phyloP scores from a whole-genome alignment of 2,113 vertebrate genomes.

The Notothenia rossii region DNA sequence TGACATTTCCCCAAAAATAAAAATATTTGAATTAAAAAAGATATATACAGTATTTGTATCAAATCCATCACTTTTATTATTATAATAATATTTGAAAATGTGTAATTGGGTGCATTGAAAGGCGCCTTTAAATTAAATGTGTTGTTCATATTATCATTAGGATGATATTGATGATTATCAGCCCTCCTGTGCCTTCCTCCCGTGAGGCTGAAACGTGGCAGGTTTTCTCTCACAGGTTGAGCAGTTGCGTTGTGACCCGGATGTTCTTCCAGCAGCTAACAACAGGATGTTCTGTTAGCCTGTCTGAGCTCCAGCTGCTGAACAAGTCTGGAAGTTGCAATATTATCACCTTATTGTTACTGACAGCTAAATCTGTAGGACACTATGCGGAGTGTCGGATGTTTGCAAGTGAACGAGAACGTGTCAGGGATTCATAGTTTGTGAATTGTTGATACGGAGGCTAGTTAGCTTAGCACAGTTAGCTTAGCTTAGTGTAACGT shows the following conservation, averaged over 20 bases:
- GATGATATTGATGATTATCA: too few relatives aligned
- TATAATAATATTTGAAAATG: too few relatives aligned
- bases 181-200: too few relatives aligned
- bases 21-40: too few relatives aligned
- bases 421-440: not conserved
- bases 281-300: slow-evolving; percentile 39
- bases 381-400: not conserved
- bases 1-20: too few relatives aligned
- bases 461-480: slow-evolving; percentile 76
- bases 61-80: too few relatives aligned
- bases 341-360: not conserved
- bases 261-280: slow-evolving; percentile 47
- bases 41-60: too few relatives aligned
- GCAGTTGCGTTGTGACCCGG: slow-evolving; percentile 47
- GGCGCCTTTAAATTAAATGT: too few relatives aligned
- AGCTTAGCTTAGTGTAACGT: slow-evolving; percentile 39
- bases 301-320: slow-evolving; percentile 13
- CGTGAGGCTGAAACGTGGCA: slow-evolving; percentile 66
- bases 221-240: not conserved
- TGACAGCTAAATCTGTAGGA: not conserved
- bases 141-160: too few relatives aligned
- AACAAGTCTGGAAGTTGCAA: slow-evolving; percentile 31
- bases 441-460: slow-evolving; percentile 1
- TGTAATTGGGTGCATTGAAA: too few relatives aligned
- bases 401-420: not conserved